Evolutionary conservation across 92 coral and sea anemone genomes (phyloP).

Genomic region (Montipora capitata): DNA sequence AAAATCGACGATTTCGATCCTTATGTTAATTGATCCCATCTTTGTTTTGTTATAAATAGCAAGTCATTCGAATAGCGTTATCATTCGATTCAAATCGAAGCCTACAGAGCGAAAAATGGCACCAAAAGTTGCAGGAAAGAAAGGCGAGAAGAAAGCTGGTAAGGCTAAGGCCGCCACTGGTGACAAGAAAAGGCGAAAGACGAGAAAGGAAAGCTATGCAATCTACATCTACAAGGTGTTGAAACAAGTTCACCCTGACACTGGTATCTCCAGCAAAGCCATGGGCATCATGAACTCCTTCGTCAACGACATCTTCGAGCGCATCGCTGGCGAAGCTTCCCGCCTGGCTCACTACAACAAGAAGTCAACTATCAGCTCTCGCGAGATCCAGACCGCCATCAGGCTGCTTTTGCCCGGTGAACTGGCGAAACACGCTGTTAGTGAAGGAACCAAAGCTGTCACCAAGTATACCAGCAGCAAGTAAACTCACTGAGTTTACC

Average conservation of each 20-base stretch:
- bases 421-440: conserved; percentile 91
- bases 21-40: conserved; percentile 60
- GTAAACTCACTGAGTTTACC: conserved; percentile 70
- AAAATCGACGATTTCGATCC: conserved; percentile 64
- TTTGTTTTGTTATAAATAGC: conserved; percentile 52
- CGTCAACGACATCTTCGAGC: conserved; percentile 92
- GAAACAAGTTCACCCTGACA: conserved; percentile 96
- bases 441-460: conserved; percentile 88
- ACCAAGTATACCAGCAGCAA: conserved; percentile 96
- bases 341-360: conserved; percentile 93
- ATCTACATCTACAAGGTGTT: conserved; percentile 93
- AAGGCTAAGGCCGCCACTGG: conserved; percentile 33
- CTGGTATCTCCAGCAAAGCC: conserved; percentile 96
- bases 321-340: conserved; percentile 89
- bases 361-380: conserved; percentile 93
- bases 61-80: background rate
- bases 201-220: conserved; percentile 77
- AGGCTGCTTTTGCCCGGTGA: conserved; percentile 86
- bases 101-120: background rate
- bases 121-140: conserved; percentile 56
- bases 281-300: conserved; percentile 96
- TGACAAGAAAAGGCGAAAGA: conserved; percentile 45
- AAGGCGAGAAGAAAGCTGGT: conserved; percentile 57
- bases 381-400: conserved; percentile 89
- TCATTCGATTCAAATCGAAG: background rate